Evolutionary conservation across 2,888 invertebrate genomes (phyloP).

Genomic region (Laspeyria flexula): DNA sequence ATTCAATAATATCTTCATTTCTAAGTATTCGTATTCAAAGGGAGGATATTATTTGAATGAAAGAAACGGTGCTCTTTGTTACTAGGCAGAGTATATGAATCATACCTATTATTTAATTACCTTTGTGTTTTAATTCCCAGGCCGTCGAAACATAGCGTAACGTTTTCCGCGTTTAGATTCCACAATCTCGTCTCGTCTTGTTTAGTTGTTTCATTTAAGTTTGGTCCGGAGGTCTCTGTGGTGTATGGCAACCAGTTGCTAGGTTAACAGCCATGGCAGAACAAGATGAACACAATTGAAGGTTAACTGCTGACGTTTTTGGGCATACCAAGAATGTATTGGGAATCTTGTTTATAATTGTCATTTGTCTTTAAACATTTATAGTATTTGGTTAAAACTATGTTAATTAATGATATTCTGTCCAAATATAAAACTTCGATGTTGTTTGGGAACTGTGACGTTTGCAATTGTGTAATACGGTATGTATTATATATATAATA

Average conservation of each 20-base stretch:
- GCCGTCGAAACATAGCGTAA: slow-evolving; percentile 15
- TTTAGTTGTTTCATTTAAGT: slow-evolving; percentile 20
- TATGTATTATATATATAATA: too few species aligned
- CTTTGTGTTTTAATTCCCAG: slow-evolving; percentile 2
- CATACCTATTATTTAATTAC: not conserved
- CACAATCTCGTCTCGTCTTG: slow-evolving; percentile 16
- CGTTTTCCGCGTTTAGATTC: slow-evolving; percentile 30
- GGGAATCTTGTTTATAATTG: slow-evolving; percentile 1
- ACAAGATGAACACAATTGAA: slow-evolving; percentile 24
- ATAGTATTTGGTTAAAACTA: not conserved
- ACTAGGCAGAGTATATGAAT: not conserved
- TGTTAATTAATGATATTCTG: not conserved
- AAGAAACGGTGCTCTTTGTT: too few species aligned
- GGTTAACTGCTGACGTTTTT: slow-evolving; percentile 10
- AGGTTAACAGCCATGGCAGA: slow-evolving; percentile 11
- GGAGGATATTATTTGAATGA: too few species aligned
- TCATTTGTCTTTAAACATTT: not conserved
- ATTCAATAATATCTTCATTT: too few species aligned
- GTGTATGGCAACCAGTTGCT: slow-evolving; percentile 16
- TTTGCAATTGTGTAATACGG: too few species aligned
- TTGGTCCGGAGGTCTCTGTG: slow-evolving; percentile 27
- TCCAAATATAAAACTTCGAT: not conserved
- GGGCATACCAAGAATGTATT: not conserved
- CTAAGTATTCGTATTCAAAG: too few species aligned
- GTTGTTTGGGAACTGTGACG: not conserved